phyloP scores from a whole-genome alignment of 2,888 invertebrate species.

The Mesorhabditis belari region DNA sequence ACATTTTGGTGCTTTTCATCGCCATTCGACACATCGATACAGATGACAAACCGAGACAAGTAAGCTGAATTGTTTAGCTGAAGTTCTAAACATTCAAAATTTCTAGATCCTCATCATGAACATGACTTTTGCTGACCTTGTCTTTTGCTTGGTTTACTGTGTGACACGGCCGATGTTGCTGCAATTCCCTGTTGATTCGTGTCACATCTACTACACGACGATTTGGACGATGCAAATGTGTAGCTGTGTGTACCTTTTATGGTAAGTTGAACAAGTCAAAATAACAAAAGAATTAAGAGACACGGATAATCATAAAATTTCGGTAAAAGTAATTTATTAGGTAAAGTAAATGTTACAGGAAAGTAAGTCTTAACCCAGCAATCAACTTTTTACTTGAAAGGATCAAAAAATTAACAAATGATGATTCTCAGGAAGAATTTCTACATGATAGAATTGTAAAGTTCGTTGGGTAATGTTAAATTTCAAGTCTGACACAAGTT shows the following conservation, averaged over 20 bases:
- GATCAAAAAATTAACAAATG: too few relatives aligned
- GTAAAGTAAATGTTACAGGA: too few relatives aligned
- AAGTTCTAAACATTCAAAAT: constrained; percentile 2
- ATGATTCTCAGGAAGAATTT: too few relatives aligned
- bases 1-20: constrained; percentile 42
- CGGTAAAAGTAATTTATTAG: too few relatives aligned
- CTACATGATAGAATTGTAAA: too few relatives aligned
- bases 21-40: constrained; percentile 48
- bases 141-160: constrained; percentile 49
- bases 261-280: constrained; percentile 32
- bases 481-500: too few relatives aligned
- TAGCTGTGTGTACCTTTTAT: constrained; percentile 48
- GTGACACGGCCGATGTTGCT: constrained; percentile 42
- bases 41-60: constrained; percentile 50
- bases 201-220: constrained; percentile 46
- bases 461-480: too few relatives aligned
- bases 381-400: too few relatives aligned
- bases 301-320: too few relatives aligned
- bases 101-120: constrained; percentile 50
- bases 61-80: constrained; percentile 5
- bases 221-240: constrained; percentile 49
- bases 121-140: constrained; percentile 51
- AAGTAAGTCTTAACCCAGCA: too few relatives aligned
- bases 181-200: constrained; percentile 25
- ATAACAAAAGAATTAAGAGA: too few relatives aligned